Evolutionary conservation across 2,113 vertebrate genomes (phyloP).

Genomic region (Semnornis frantzii): DNA sequence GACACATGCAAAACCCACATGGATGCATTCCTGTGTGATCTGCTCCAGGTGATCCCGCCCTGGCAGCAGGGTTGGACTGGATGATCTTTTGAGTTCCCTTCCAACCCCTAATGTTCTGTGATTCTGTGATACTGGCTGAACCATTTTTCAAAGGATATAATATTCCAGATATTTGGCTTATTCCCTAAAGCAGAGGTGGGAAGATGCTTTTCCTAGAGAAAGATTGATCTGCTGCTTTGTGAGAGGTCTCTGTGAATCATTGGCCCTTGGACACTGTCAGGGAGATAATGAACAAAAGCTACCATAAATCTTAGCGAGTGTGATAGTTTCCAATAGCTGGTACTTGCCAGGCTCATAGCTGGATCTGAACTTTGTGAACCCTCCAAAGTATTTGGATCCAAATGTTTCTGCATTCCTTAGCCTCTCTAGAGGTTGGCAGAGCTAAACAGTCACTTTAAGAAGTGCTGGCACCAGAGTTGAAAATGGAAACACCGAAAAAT

Average conservation of each 20-base stretch:
- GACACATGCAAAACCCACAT: no score
- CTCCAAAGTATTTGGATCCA: background rate
- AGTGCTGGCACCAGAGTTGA: background rate
- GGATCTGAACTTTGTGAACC: slow-evolving; percentile 30
- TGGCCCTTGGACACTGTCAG: background rate
- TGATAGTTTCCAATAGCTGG: background rate
- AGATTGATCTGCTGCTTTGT: background rate
- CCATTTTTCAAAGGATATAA: slow-evolving; percentile 25
- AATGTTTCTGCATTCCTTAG: background rate
- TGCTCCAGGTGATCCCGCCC: no score
- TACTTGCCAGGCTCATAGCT: background rate
- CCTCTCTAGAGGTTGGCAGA: slow-evolving; percentile 13
- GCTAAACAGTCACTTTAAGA: background rate
- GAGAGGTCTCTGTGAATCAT: background rate
- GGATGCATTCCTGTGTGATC: no score
- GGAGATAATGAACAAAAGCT: background rate
- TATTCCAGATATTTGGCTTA: background rate
- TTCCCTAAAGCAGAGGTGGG: background rate
- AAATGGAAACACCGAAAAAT: slow-evolving; percentile 4
- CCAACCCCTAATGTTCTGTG: no score
- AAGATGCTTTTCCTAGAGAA: background rate
- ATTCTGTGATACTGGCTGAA: background rate
- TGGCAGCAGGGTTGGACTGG: no score
- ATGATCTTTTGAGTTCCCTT: no score
- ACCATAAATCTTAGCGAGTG: background rate